These are phyloP conservation scores for Tinamus guttatus DNA, from an alignment of 2,113 vertebrate genomes.

Conservation along the genomic window DNA sequence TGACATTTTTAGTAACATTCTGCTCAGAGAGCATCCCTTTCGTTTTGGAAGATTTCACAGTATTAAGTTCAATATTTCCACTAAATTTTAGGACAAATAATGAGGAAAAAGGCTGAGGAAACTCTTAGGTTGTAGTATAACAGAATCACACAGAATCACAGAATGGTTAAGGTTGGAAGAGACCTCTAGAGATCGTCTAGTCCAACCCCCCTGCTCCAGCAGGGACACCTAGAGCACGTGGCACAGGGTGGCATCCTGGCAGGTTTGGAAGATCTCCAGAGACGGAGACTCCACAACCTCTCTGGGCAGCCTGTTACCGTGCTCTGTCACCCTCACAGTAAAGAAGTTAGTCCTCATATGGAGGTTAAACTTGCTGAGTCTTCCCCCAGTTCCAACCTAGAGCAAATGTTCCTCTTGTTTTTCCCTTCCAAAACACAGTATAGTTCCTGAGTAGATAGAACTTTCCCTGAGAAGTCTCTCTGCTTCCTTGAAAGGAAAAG, in stretches of 20 bases:
- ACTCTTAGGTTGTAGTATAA: background rate
- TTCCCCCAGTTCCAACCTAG: background rate
- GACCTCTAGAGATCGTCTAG: too few species aligned
- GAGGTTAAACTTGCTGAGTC: too few species aligned
- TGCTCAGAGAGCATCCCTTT: background rate
- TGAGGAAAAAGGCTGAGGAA: background rate
- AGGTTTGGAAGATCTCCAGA: too few species aligned
- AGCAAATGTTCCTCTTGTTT: background rate
- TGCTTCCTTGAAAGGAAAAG: background rate
- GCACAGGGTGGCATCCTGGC: too few species aligned
- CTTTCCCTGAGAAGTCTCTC: background rate
- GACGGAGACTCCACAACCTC: too few species aligned
- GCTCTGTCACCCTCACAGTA: too few species aligned
- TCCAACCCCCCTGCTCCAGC: too few species aligned
- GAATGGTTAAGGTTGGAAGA: too few species aligned
- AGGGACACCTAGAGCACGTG: too few species aligned
- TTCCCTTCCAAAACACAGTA: background rate
- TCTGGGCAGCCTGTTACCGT: too few species aligned
- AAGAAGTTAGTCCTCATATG: too few species aligned
- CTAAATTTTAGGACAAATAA: background rate
- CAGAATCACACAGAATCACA: too few species aligned
- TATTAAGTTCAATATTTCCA: background rate
- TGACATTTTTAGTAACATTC: background rate
- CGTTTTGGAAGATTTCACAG: background rate
- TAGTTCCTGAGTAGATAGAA: background rate